A percentile compares a stretch with the other conserved stretches of the same genome.
Conservation (phyloP, 1,140 invertebrate genomes). For the Trissolcus basalis region DNA sequence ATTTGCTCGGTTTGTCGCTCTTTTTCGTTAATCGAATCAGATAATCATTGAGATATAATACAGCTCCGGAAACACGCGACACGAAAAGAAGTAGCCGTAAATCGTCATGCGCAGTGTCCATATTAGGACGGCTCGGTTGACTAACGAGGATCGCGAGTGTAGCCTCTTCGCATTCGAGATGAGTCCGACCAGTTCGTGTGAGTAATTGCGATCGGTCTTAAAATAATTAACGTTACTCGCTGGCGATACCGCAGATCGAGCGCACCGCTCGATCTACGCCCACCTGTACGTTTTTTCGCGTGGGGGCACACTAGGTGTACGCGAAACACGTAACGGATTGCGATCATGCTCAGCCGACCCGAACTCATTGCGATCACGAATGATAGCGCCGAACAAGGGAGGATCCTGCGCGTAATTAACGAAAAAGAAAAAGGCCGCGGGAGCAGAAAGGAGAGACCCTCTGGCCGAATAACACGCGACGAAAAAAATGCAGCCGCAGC, state of each 20-base stretch:
- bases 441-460: too few relatives aligned
- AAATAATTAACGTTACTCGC: slow-evolving; percentile 61
- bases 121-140: slow-evolving; percentile 54
- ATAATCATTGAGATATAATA: slow-evolving; percentile 61
- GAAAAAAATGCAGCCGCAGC: slow-evolving; percentile 31
- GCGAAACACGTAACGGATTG: slow-evolving; percentile 40
- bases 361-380: slow-evolving; percentile 57
- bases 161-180: slow-evolving; percentile 49
- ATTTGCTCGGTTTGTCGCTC: slow-evolving; percentile 46
- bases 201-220: slow-evolving; percentile 61
- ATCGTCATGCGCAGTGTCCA: slow-evolving; percentile 51
- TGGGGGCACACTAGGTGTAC: slow-evolving; percentile 33
- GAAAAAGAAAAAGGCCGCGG: slow-evolving; percentile 54
- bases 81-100: slow-evolving; percentile 60
- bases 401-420: slow-evolving; percentile 56
- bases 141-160: slow-evolving; percentile 53
- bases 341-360: slow-evolving; percentile 37
- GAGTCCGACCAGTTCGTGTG: slow-evolving; percentile 56
- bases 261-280: slow-evolving; percentile 40
- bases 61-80: slow-evolving; percentile 53
- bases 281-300: slow-evolving; percentile 44
- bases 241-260: slow-evolving; percentile 33
- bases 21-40: slow-evolving; percentile 56
- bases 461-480: slow-evolving; percentile 6
- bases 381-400: slow-evolving; percentile 52